Percentiles rank a stretch among this genome's conserved stretches.
These are phyloP conservation scores for Drosophila koepferae DNA, from an alignment of 2,888 invertebrate genomes.

Conservation along the genomic window DNA sequence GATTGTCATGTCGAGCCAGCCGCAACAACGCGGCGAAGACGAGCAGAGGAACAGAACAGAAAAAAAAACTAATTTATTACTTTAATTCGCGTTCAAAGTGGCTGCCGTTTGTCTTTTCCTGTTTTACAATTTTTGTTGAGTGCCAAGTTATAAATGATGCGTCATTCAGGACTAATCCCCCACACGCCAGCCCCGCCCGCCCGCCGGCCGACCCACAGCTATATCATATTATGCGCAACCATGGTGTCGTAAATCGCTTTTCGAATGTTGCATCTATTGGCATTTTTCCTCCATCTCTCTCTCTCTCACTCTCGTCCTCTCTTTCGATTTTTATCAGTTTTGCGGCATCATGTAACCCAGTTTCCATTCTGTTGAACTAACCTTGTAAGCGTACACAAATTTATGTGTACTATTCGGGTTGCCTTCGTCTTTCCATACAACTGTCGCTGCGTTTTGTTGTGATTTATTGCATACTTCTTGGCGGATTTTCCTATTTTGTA, in stretches of 20 bases:
- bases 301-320: neutral
- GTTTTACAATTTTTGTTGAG: conserved; percentile 72
- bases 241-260: conserved; percentile 76
- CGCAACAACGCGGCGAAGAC: neutral
- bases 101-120: conserved; percentile 70
- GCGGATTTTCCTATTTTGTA: conserved; percentile 66
- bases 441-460: conserved; percentile 55
- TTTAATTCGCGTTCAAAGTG: conserved; percentile 72
- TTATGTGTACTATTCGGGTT: conserved; percentile 56
- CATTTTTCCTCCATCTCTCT: conserved; percentile 23
- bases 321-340: conserved; percentile 64
- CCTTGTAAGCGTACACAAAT: conserved; percentile 70
- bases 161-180: conserved; percentile 56
- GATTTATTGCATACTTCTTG: conserved; percentile 72
- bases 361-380: conserved; percentile 62
- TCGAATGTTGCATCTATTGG: conserved; percentile 71
- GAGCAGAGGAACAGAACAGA: neutral
- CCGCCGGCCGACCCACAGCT: conserved; percentile 1
- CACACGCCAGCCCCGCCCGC: neutral
- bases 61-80: conserved; percentile 68
- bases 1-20: conserved; percentile 49
- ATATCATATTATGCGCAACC: conserved; percentile 73
- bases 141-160: conserved; percentile 73
- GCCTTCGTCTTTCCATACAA: conserved; percentile 22
- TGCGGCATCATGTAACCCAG: conserved; percentile 64